Evolutionary conservation across 2,113 vertebrate genomes (phyloP), one percentile per base, ranked within the genome.

Genomic region (Sinocyclocheilus anophthalmus): DNA sequence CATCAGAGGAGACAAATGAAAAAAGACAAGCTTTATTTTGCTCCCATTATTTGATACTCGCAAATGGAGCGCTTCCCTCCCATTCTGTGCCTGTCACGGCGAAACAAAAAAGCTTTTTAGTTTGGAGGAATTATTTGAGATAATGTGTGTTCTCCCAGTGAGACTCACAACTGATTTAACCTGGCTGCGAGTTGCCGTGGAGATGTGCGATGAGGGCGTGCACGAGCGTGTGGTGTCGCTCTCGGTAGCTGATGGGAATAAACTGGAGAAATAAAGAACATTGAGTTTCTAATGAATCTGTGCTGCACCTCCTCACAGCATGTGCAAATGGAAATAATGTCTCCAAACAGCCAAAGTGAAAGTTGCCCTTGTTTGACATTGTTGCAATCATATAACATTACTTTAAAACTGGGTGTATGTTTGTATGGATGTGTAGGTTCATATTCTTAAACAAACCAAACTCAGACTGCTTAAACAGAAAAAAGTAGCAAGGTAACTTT

Each of bases 1-100:
- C 85, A 83, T 87, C 70, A 77, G 85, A 83, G 72, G 80, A 83
- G 70, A 77, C 85, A 83, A 86, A 86, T 83, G 85, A 77, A 86
- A 77, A 83, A 69, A 67, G 85, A 87, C 79, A 69, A 69, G 80
- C 72, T 83, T 82, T 69, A 87, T 82, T 87, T 65, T 65, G 12
- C 70, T 39, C 72, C 45, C 16, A 53, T 87, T 83, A 83, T 67
- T 87, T 83, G 85, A 65, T 20, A 67, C 80, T 76, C 9, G 45
- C 63, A 76, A 87, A 87, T 55, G 55, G 79, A 53, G 70, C 9
- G 45, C 72, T 76, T 67, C 79, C 57, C 20, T 65, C 50, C 55
- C 12, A 65, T 81, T 86, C 79, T 39, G 55, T 6, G 33, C 80
- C 78, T 67, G 85, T 82, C 57, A 53, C 9, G 0, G n/a, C 12